These are phyloP conservation scores for Shargacucullia verbasci DNA, from an alignment of 2,888 invertebrate species.

Conservation along the genomic window DNA sequence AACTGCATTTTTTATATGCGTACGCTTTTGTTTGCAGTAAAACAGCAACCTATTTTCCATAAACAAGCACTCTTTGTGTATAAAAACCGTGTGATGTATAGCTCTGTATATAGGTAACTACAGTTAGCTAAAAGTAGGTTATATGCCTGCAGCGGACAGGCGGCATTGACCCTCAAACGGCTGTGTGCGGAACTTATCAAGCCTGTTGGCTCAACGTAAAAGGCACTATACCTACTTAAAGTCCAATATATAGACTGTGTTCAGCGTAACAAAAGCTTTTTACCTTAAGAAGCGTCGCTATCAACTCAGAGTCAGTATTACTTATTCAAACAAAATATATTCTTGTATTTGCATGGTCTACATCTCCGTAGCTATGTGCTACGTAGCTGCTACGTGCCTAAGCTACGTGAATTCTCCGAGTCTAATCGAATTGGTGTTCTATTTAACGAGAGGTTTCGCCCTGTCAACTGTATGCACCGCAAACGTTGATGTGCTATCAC, in stretches of 20 bases:
- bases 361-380: constrained; percentile 6
- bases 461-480: too few species aligned
- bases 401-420: neutral
- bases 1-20: too few species aligned
- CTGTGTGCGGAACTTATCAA: constrained; percentile 29
- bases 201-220: constrained; percentile 13
- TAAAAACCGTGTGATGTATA: too few species aligned
- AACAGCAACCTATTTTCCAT: too few species aligned
- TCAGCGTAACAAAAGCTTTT: too few species aligned
- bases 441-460: neutral
- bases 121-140: constrained; percentile 11
- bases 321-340: too few species aligned
- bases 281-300: too few species aligned
- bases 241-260: too few species aligned
- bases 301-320: too few species aligned
- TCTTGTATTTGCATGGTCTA: neutral
- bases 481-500: too few species aligned
- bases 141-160: neutral
- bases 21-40: too few species aligned
- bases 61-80: too few species aligned
- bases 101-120: neutral
- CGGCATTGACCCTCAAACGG: neutral
- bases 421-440: neutral
- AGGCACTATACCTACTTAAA: constrained; percentile 1
- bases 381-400: constrained; percentile 2